A percentile compares a stretch with the other conserved stretches of the same genome.
Conservation (phyloP, 2,797 vertebrate genomes). For the Vireo griseus region DNA sequence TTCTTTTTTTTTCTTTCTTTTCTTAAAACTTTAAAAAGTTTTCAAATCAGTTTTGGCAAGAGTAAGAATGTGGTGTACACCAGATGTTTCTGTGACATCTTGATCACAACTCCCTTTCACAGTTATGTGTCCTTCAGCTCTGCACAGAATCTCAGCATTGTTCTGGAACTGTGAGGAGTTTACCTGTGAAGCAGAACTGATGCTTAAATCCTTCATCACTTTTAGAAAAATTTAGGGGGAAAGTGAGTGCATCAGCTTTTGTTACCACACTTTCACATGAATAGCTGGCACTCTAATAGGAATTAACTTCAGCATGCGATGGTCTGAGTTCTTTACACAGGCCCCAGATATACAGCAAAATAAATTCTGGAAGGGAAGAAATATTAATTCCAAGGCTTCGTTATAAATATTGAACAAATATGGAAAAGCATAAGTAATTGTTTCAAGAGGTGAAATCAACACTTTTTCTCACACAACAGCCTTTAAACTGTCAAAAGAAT, state of each 20-base stretch:
- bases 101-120: neutral
- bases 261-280: neutral
- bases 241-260: conserved; percentile 21
- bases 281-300: neutral
- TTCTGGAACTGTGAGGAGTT: neutral
- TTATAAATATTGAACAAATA: neutral
- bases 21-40: neutral
- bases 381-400: neutral
- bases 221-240: conserved; percentile 35
- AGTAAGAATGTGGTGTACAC: neutral
- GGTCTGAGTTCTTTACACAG: neutral
- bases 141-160: neutral
- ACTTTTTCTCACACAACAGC: neutral
- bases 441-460: neutral
- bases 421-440: neutral
- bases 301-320: neutral
- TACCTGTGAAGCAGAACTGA: conserved; percentile 22
- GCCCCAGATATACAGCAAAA: neutral
- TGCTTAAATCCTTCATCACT: conserved; percentile 13
- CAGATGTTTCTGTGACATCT: neutral
- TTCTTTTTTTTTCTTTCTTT: no score
- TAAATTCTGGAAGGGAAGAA: neutral
- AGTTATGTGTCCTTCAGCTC: neutral
- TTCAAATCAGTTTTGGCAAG: neutral
- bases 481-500: neutral